Evolutionary conservation across 2,888 invertebrate genomes (phyloP).

Genomic region (Lasioglossum calceatum): DNA sequence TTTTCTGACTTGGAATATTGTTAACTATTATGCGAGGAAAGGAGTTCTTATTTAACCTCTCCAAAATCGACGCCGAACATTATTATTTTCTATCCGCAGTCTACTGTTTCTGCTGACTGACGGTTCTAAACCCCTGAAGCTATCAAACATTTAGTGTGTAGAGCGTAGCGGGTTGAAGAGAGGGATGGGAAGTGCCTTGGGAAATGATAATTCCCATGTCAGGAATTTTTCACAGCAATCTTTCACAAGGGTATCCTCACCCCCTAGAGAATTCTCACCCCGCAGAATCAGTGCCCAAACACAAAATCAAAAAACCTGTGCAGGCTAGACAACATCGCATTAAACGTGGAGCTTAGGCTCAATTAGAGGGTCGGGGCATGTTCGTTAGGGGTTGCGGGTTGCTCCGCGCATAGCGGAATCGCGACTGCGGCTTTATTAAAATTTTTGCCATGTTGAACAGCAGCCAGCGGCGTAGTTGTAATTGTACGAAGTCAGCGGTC

Average conservation of each 20-base stretch:
- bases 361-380: background rate
- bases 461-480: background rate
- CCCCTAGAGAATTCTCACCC: background rate
- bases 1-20: no score
- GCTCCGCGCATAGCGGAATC: background rate
- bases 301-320: background rate
- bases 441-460: background rate
- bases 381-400: background rate
- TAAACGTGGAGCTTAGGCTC: background rate
- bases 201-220: background rate
- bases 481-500: slow-evolving; percentile 6
- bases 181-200: background rate
- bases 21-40: background rate
- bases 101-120: background rate
- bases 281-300: background rate
- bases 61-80: background rate
- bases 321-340: background rate
- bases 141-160: no score
- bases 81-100: background rate
- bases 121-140: no score
- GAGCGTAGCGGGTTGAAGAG: background rate
- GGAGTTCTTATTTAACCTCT: background rate
- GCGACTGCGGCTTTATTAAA: slow-evolving; percentile 1
- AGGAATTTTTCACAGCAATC: background rate
- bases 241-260: background rate